Evolutionary conservation across 2,797 vertebrate genomes (phyloP).

Genomic region (Pteropus rufus): DNA sequence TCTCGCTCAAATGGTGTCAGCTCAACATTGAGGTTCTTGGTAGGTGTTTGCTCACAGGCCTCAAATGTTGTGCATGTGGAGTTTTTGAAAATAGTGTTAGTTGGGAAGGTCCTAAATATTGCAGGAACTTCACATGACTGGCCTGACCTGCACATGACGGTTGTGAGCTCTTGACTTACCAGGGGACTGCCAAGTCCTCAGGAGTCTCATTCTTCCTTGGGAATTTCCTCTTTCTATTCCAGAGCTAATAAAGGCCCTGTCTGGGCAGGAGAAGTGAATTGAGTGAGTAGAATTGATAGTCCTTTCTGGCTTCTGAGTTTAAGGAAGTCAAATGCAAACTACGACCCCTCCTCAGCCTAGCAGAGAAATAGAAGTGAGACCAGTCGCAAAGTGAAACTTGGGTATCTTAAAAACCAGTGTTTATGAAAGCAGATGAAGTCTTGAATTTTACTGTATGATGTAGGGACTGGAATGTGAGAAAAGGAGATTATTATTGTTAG

Average conservation of each 20-base stretch:
- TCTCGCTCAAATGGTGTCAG: not conserved
- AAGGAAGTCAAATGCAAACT: not conserved
- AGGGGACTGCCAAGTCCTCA: not conserved
- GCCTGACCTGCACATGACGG: not conserved
- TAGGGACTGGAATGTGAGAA: constrained; percentile 19
- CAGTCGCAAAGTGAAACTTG: not conserved
- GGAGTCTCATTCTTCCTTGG: not conserved
- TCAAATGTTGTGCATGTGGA: not conserved
- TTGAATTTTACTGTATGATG: not conserved
- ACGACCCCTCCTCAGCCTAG: not conserved
- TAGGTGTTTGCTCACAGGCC: not conserved
- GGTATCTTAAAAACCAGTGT: not conserved
- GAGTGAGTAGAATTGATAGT: not conserved
- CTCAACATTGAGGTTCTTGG: not conserved
- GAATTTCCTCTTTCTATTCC: not conserved
- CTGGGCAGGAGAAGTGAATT: not conserved
- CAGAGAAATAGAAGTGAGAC: not conserved
- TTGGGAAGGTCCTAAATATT: not conserved
- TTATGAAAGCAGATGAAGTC: not conserved
- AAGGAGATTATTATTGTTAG: not conserved
- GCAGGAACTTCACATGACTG: not conserved
- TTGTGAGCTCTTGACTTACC: not conserved
- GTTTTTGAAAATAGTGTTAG: not conserved
- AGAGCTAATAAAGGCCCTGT: not conserved
- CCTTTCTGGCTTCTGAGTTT: not conserved